These are phyloP conservation scores for Pandemis heparana DNA, from an alignment of 2,888 invertebrate genomes.

Conservation along the genomic window DNA sequence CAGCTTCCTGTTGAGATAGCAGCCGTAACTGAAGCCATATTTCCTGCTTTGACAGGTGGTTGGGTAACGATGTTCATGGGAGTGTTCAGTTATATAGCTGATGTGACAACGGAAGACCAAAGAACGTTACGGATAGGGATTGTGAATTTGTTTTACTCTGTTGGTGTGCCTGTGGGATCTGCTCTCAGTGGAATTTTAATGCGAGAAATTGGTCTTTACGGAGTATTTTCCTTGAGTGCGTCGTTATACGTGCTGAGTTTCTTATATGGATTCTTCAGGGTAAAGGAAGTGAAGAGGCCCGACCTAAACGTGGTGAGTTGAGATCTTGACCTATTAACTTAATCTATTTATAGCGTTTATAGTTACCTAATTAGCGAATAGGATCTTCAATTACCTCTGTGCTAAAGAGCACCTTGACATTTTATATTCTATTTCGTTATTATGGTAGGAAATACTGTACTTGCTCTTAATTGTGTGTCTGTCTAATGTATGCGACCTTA, in stretches of 20 bases:
- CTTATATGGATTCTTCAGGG: conserved; percentile 89
- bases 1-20: conserved; percentile 93
- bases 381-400: conserved; percentile 7
- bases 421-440: conserved; percentile 3
- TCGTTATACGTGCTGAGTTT: conserved; percentile 90
- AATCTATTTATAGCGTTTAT: too few species aligned
- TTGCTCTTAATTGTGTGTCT: background rate
- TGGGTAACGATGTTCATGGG: conserved; percentile 97
- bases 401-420: conserved; percentile 3
- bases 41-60: conserved; percentile 93
- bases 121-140: conserved; percentile 94
- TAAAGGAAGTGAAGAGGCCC: conserved; percentile 87
- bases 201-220: conserved; percentile 92
- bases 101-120: conserved; percentile 93
- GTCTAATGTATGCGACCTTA: conserved; percentile 14
- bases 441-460: background rate
- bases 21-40: conserved; percentile 92
- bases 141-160: conserved; percentile 94
- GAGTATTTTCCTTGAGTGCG: conserved; percentile 92
- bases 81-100: conserved; percentile 95
- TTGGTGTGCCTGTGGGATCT: conserved; percentile 96
- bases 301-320: conserved; percentile 68
- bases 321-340: conserved; percentile 38
- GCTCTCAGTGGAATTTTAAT: conserved; percentile 93
- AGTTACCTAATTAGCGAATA: conserved; percentile 1